Evolutionary conservation across 1,140 invertebrate species (phyloP).

Genomic region (Periplaneta americana): DNA sequence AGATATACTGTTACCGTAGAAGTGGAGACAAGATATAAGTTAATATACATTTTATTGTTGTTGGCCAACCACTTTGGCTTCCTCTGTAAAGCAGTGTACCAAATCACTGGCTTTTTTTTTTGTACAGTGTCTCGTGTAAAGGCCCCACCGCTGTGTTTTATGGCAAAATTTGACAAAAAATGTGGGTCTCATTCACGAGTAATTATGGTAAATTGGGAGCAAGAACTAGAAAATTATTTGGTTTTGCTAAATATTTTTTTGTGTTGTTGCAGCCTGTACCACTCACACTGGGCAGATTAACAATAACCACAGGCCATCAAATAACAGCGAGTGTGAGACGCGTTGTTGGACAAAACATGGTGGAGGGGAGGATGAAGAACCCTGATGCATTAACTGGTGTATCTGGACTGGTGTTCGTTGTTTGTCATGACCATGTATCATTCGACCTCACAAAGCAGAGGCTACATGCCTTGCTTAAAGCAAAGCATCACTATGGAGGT

Average conservation of each 20-base stretch:
- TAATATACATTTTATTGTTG: no score
- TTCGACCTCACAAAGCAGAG: neutral
- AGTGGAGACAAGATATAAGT: no score
- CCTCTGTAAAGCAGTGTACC: no score
- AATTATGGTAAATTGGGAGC: no score
- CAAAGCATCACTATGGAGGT: neutral
- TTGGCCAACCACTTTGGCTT: no score
- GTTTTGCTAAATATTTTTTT: neutral
- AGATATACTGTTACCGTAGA: no score
- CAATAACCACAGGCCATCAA: neutral
- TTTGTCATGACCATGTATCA: neutral
- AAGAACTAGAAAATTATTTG: neutral
- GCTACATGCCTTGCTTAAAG: neutral
- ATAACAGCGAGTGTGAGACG: neutral
- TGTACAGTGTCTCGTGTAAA: no score
- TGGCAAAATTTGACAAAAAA: no score
- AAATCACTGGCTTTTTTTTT: no score
- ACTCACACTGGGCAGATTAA: neutral
- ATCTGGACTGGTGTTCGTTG: neutral
- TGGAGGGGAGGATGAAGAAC: neutral
- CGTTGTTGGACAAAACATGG: neutral
- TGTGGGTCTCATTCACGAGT: no score
- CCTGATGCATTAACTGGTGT: neutral
- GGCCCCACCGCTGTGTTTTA: no score
- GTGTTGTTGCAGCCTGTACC: neutral